Evolutionary conservation across 2,113 vertebrate genomes (phyloP).

Genomic region (Seriola aureovittata): DNA sequence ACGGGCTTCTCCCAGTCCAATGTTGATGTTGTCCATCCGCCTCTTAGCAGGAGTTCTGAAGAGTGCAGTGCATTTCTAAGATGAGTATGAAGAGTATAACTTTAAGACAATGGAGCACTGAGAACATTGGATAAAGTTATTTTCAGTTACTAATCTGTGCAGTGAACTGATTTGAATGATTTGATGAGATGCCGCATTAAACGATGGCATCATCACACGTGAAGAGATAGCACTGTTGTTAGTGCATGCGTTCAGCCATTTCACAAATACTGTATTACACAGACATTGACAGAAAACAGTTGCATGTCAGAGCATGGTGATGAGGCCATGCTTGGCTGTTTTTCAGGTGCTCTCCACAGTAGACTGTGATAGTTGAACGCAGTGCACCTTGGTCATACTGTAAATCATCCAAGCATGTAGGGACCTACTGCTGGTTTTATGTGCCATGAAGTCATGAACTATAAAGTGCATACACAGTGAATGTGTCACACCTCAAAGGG

Average conservation of each 20-base stretch:
- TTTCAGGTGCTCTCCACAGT: constrained; percentile 48
- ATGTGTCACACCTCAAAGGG: constrained; percentile 14
- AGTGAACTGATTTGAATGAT: neutral
- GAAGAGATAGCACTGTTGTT: neutral
- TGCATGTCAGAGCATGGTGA: constrained; percentile 61
- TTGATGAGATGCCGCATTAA: constrained; percentile 1
- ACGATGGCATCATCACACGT: neutral
- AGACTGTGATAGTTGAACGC: constrained; percentile 19
- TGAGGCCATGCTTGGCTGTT: constrained; percentile 50
- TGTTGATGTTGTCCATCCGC: constrained; percentile 24
- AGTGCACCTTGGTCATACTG: constrained; percentile 35
- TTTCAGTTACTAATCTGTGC: neutral
- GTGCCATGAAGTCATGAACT: constrained; percentile 20
- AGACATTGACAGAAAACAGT: constrained; percentile 7
- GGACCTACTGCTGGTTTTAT: constrained; percentile 33
- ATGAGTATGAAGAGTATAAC: neutral
- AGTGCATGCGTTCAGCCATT: constrained; percentile 53
- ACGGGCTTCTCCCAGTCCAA: constrained; percentile 7
- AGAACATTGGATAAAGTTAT: constrained; percentile 1
- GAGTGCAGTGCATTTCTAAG: neutral
- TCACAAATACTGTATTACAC: constrained; percentile 27
- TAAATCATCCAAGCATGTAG: constrained; percentile 54
- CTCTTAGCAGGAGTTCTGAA: neutral
- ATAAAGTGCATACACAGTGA: constrained; percentile 22
- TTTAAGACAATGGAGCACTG: neutral